These are phyloP conservation scores for Ondatra zibethicus DNA, from an alignment of 2,113 vertebrate species.

Conservation along the genomic window DNA sequence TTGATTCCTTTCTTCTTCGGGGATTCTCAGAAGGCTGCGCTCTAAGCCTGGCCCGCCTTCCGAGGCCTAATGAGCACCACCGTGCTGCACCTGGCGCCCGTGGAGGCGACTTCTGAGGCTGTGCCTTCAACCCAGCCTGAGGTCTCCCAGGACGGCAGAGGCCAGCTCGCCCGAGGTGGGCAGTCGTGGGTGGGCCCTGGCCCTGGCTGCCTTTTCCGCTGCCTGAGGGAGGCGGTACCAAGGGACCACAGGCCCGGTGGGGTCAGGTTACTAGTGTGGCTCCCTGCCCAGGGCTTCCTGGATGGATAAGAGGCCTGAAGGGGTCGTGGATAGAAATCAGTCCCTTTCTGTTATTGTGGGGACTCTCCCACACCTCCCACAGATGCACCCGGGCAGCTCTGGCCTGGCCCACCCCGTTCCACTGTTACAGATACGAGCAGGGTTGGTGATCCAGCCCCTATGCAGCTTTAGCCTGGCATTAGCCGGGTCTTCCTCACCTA, in stretches of 20 bases:
- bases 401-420: not conserved
- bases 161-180: not conserved
- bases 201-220: constrained; percentile 76
- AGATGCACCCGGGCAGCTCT: not conserved
- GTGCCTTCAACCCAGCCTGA: constrained; percentile 73
- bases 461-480: not conserved
- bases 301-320: not conserved
- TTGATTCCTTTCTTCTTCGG: constrained; percentile 87
- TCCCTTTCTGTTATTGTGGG: not conserved
- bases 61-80: constrained; percentile 83
- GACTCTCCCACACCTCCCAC: too few species aligned
- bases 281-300: not conserved
- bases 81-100: constrained; percentile 84
- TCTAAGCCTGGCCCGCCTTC: constrained; percentile 83
- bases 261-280: not conserved
- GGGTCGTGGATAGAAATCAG: not conserved
- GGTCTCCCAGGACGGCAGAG: constrained; percentile 73
- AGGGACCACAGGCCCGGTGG: not conserved
- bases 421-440: not conserved
- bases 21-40: constrained; percentile 85
- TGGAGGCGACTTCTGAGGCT: constrained; percentile 65
- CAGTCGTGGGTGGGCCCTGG: constrained; percentile 72
- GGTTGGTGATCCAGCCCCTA: not conserved
- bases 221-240: not conserved
- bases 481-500: not conserved